phyloP scores from a whole-genome alignment of 2,888 invertebrate genomes.

The Hydriomena furcata region DNA sequence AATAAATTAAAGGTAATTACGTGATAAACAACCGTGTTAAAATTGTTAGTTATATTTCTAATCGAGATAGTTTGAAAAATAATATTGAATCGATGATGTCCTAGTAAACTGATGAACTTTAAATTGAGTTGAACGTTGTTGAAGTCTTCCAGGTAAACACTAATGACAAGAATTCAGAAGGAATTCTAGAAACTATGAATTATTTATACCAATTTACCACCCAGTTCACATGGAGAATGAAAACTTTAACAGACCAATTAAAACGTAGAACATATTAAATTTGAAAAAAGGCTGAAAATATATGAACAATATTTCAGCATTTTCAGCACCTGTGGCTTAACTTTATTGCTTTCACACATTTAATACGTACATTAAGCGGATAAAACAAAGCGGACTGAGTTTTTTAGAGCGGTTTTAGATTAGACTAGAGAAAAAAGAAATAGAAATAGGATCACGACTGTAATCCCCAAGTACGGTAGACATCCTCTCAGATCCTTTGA shows the following conservation, averaged over 20 bases:
- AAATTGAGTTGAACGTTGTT: conserved; percentile 40
- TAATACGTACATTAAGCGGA: neutral
- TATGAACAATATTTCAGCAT: conserved; percentile 1
- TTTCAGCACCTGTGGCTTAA: too few species aligned
- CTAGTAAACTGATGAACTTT: conserved; percentile 36
- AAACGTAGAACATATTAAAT: too few species aligned
- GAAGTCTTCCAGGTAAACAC: conserved; percentile 1
- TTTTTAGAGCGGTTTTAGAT: neutral
- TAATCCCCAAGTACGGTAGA: too few species aligned
- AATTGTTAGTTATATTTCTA: too few species aligned
- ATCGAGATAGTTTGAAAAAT: too few species aligned
- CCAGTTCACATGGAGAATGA: too few species aligned
- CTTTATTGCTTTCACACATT: neutral
- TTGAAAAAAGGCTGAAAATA: neutral
- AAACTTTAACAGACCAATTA: too few species aligned
- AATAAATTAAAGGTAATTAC: too few species aligned
- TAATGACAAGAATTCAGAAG: conserved; percentile 1
- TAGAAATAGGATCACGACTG: too few species aligned
- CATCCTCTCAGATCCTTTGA: too few species aligned
- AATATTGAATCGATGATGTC: conserved; percentile 22
- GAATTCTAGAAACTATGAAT: neutral
- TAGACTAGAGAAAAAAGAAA: too few species aligned
- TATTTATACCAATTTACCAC: neutral
- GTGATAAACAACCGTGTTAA: too few species aligned
- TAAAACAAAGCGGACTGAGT: neutral